These are phyloP conservation scores for Hippopotamyrus pictus DNA, from an alignment of 2,797 vertebrate species.

Conservation along the genomic window DNA sequence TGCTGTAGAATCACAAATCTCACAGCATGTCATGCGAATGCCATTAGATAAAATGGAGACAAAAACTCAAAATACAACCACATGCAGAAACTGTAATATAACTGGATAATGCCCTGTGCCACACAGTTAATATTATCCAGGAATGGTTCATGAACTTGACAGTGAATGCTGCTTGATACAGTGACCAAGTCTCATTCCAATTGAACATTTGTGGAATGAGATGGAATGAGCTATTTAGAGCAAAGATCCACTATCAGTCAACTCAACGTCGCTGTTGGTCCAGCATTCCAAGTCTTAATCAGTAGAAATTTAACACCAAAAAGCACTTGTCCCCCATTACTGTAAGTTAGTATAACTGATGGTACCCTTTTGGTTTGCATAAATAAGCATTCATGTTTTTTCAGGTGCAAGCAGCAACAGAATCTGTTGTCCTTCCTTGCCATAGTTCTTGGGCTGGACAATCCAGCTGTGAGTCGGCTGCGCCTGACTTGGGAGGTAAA, in stretches of 20 bases:
- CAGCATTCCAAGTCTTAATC: neutral
- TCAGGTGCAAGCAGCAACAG: conserved; percentile 92
- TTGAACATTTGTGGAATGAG: neutral
- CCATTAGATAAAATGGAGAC: neutral
- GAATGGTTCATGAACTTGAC: neutral
- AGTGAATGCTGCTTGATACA: neutral
- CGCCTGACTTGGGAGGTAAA: conserved; percentile 93
- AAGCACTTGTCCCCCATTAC: neutral
- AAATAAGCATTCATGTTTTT: conserved; percentile 9
- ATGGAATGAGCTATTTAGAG: neutral
- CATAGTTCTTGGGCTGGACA: conserved; percentile 84
- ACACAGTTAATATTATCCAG: neutral
- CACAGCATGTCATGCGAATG: neutral
- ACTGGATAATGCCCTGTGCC: neutral
- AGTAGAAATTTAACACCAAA: neutral
- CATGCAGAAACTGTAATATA: neutral
- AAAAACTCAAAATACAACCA: neutral
- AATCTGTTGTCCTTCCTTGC: conserved; percentile 90
- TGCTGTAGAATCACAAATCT: neutral
- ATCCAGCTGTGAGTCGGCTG: conserved; percentile 80
- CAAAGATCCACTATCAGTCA: neutral
- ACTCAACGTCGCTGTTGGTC: neutral
- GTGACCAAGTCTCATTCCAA: neutral
- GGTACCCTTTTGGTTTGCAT: neutral
- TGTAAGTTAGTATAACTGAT: neutral